These are phyloP conservation scores for Idaea aversata DNA, from an alignment of 2,888 invertebrate species.

Conservation along the genomic window DNA sequence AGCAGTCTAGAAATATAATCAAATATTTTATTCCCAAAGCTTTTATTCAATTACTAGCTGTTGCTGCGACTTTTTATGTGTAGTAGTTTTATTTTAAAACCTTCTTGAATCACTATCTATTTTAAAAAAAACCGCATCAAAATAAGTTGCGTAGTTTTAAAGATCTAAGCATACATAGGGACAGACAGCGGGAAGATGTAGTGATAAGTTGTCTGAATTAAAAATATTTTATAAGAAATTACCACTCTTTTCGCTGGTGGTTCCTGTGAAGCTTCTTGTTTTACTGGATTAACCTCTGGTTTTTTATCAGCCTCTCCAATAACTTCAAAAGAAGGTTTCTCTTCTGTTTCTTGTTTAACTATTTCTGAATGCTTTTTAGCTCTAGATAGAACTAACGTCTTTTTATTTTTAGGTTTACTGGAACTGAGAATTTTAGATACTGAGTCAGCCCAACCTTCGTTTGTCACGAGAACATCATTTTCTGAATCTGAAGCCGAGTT, in stretches of 20 bases:
- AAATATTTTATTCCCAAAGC: no score
- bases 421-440: conserved; percentile 88
- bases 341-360: conserved; percentile 64
- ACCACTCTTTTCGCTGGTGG: conserved; percentile 64
- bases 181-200: no score
- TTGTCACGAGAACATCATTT: conserved; percentile 59
- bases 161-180: no score
- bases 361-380: conserved; percentile 86
- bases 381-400: conserved; percentile 87
- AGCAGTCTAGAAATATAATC: no score
- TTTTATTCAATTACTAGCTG: no score
- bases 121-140: no score
- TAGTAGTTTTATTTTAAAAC: no score
- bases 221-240: conserved; percentile 21
- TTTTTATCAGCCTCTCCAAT: conserved; percentile 80
- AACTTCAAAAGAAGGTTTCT: conserved; percentile 83
- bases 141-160: no score
- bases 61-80: no score
- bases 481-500: conserved; percentile 28
- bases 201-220: not conserved
- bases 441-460: conserved; percentile 91
- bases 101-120: no score
- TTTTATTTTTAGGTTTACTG: conserved; percentile 87
- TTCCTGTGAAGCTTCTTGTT: conserved; percentile 45
- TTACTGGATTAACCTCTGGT: conserved; percentile 45